These are phyloP conservation scores for Minunthozetes semirufus DNA, from an alignment of 2,888 invertebrate genomes.

Conservation along the genomic window DNA sequence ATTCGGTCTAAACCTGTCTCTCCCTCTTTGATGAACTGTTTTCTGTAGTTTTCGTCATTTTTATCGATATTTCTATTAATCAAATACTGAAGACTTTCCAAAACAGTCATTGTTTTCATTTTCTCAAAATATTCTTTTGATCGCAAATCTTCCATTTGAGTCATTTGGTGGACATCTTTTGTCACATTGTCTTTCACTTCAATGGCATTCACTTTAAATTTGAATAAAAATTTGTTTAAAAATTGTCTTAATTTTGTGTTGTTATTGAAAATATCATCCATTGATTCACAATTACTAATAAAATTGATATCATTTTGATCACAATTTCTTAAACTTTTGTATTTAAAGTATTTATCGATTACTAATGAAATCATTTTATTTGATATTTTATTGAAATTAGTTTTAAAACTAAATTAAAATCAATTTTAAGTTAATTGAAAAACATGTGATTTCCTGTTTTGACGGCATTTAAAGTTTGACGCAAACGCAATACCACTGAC, in stretches of 20 bases:
- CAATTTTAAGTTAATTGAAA: too few relatives aligned
- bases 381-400: too few relatives aligned
- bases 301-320: too few relatives aligned
- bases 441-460: too few relatives aligned
- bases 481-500: too few relatives aligned
- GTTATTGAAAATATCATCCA: not conserved
- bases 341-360: too few relatives aligned
- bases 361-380: too few relatives aligned
- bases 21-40: constrained; percentile 16
- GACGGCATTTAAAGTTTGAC: too few relatives aligned
- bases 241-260: not conserved
- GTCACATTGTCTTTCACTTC: not conserved
- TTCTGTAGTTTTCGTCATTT: not conserved
- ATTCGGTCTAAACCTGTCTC: constrained; percentile 33
- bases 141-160: not conserved
- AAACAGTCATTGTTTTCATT: not conserved
- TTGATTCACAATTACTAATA: too few relatives aligned
- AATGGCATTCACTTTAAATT: constrained; percentile 8
- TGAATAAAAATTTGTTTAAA: not conserved
- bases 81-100: constrained; percentile 11
- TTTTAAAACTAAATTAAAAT: too few relatives aligned
- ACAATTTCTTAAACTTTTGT: too few relatives aligned
- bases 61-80: not conserved
- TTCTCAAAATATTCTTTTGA: not conserved
- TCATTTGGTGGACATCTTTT: not conserved